Percentiles rank a stretch among this genome's conserved stretches.
Conservation (phyloP, 2,797 vertebrate genomes). For the Picus viridis region DNA sequence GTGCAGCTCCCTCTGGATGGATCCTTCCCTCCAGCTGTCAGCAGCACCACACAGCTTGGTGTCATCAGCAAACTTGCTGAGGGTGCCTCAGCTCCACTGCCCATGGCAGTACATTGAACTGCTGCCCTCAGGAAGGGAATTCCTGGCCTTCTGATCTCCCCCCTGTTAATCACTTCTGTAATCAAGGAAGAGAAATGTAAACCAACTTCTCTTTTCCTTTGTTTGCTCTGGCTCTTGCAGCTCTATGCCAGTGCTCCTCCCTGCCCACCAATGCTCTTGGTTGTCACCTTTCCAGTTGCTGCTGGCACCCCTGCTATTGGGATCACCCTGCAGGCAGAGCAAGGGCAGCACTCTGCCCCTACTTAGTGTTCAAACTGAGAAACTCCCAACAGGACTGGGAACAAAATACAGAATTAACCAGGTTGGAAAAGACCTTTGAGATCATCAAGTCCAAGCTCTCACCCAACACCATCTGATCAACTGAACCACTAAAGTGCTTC, state of each 20-base stretch:
- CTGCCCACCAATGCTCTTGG: constrained; percentile 8
- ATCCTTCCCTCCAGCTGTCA: too few relatives aligned
- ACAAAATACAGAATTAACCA: too few relatives aligned
- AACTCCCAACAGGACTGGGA: neutral
- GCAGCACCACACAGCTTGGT: too few relatives aligned
- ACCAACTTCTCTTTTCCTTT: neutral
- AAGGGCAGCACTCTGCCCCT: rapidly evolving
- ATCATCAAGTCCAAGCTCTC: too few relatives aligned
- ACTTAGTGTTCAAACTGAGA: neutral
- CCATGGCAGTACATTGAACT: neutral
- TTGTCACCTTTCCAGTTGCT: neutral
- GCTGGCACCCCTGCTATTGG: neutral
- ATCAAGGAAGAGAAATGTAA: constrained; percentile 10
- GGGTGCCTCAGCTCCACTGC: too few relatives aligned
- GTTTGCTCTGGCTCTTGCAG: constrained; percentile 24
- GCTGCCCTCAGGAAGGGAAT: neutral
- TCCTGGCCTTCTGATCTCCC: neutral
- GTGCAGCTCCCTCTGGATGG: too few relatives aligned
- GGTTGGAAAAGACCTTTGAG: too few relatives aligned
- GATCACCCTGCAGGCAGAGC: neutral
- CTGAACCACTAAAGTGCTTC: too few relatives aligned
- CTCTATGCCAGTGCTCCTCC: constrained; percentile 25
- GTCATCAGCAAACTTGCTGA: too few relatives aligned
- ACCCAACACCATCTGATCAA: too few relatives aligned
- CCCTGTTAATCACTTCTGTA: neutral